Percentiles rank a stretch among this genome's conserved stretches.
phyloP scores from a whole-genome alignment of 2,797 vertebrate species.

The Spinus olivaceus region DNA sequence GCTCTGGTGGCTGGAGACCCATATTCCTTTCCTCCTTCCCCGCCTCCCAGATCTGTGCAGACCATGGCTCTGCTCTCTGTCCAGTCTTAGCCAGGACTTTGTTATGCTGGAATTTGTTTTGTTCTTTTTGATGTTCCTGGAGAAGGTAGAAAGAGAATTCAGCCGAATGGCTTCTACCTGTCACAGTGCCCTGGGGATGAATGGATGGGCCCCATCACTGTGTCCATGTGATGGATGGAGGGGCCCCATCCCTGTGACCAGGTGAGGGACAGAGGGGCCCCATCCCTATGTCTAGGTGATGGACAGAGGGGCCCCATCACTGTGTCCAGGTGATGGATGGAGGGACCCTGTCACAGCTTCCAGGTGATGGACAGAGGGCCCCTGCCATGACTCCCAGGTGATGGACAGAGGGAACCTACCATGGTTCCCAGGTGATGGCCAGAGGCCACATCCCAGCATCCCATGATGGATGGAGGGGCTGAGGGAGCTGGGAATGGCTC shows the following conservation, averaged over 20 bases:
- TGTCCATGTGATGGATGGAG: not conserved
- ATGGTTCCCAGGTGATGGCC: not conserved
- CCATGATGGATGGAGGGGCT: not conserved
- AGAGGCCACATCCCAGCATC: not conserved
- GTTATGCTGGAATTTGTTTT: not conserved
- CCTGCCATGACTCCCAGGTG: not conserved
- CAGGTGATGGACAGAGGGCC: not conserved
- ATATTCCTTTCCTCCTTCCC: not conserved
- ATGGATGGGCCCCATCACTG: fast-evolving
- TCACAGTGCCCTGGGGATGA: not conserved
- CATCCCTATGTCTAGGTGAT: not conserved
- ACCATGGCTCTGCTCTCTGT: not conserved
- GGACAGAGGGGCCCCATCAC: too few relatives aligned
- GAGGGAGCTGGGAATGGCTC: not conserved
- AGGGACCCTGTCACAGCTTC: not conserved
- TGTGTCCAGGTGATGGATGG: not conserved
- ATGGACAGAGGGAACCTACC: not conserved
- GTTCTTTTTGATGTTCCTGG: not conserved
- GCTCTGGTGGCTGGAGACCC: not conserved
- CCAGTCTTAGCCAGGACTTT: not conserved
- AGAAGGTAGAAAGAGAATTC: constrained; percentile 3
- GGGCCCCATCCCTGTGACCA: not conserved
- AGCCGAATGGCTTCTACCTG: not conserved
- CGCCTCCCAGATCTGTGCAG: not conserved
- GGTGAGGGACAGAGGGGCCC: not conserved